These are phyloP conservation scores for Poeciliopsis turrubarensis DNA, from an alignment of 2,113 vertebrate genomes.

Conservation along the genomic window DNA sequence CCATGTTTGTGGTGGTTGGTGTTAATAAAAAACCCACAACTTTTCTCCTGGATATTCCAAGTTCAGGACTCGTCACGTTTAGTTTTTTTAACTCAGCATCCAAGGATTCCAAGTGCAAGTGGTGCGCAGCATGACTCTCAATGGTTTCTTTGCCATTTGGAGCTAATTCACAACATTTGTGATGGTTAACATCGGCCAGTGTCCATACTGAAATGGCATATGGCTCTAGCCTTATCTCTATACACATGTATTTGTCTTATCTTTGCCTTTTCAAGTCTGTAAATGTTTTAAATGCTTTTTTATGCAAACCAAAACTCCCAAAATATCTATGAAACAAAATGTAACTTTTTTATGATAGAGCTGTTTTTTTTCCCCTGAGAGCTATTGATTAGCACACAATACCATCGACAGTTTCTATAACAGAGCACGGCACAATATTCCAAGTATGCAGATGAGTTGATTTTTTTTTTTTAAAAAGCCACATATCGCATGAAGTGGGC, in stretches of 20 bases:
- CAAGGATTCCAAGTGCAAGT: neutral
- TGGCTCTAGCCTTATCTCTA: slow-evolving; percentile 69
- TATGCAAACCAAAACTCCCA: slow-evolving; percentile 47
- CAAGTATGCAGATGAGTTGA: slow-evolving; percentile 17
- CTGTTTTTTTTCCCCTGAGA: slow-evolving; percentile 58
- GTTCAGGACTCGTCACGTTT: too few relatives aligned
- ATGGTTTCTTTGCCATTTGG: slow-evolving; percentile 65
- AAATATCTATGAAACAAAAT: slow-evolving; percentile 5
- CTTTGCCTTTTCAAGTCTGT: slow-evolving; percentile 59
- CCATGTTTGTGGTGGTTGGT: neutral
- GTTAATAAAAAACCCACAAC: neutral
- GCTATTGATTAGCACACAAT: slow-evolving; percentile 11
- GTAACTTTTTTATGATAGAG: slow-evolving; percentile 70
- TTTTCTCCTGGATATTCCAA: too few relatives aligned
- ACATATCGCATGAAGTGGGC: slow-evolving; percentile 76
- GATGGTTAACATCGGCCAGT: slow-evolving; percentile 62
- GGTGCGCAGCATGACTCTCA: slow-evolving; percentile 17
- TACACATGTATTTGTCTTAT: slow-evolving; percentile 60
- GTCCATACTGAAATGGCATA: slow-evolving; percentile 59
- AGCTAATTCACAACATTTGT: slow-evolving; percentile 75
- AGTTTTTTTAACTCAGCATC: too few relatives aligned
- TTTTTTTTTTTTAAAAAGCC: slow-evolving; percentile 53
- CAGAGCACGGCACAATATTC: slow-evolving; percentile 7
- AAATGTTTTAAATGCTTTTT: slow-evolving; percentile 29
- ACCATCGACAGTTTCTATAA: slow-evolving; percentile 19